Percentiles rank a stretch among this genome's conserved stretches.
Evolutionary conservation across 1,140 invertebrate genomes (phyloP).

Genomic region (Trichogramma pretiosum): DNA sequence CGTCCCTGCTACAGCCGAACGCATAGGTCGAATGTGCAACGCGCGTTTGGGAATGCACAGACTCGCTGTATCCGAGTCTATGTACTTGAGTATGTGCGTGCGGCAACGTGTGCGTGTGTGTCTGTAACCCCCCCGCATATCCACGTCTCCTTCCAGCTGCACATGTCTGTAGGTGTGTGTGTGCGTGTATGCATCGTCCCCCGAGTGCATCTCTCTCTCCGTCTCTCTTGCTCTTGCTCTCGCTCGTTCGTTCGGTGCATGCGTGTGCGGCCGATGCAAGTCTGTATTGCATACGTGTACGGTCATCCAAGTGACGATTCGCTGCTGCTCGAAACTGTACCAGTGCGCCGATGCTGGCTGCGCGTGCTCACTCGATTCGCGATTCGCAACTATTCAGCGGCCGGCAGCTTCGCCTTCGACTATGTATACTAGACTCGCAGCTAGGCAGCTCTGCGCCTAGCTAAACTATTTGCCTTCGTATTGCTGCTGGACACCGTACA

Average conservation of each 20-base stretch:
- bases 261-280: no score
- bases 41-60: no score
- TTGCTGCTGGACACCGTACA: not conserved
- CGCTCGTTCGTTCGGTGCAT: no score
- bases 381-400: no score
- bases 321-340: not conserved
- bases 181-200: not conserved
- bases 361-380: not conserved
- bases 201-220: no score
- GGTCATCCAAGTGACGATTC: not conserved
- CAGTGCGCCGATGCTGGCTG: not conserved
- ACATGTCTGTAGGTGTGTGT: not conserved
- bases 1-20: no score
- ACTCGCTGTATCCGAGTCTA: no score
- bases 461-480: not conserved
- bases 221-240: no score
- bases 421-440: not conserved
- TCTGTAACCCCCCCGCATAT: not conserved
- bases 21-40: slow-evolving; percentile 11
- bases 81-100: not conserved
- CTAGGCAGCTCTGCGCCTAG: not conserved
- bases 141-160: not conserved
- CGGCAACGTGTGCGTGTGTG: not conserved
- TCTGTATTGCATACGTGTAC: no score
- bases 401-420: not conserved